Evolutionary conservation across 2,797 vertebrate genomes (phyloP).

Genomic region (Novumbra hubbsi): DNA sequence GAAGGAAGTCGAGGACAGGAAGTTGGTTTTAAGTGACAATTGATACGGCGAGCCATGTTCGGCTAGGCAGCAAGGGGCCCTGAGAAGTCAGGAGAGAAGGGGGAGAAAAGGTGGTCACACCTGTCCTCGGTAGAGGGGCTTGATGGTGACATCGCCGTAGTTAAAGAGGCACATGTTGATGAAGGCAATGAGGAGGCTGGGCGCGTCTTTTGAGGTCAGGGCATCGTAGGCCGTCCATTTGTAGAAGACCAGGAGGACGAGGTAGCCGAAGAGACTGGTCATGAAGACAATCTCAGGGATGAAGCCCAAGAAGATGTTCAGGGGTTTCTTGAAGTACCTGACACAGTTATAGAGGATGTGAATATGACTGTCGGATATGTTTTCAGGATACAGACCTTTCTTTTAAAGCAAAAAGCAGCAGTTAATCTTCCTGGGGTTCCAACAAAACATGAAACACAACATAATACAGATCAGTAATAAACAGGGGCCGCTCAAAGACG

Average conservation of each 20-base stretch:
- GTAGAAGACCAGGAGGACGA: conserved; percentile 92
- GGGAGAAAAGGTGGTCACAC: conserved; percentile 61
- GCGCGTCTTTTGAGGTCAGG: conserved; percentile 84
- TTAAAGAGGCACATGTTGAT: conserved; percentile 99
- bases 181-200: conserved; percentile 95
- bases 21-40: neutral
- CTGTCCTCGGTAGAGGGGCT: conserved; percentile 93
- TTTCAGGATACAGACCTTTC: neutral
- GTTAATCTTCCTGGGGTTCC: too few relatives aligned
- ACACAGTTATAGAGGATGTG: neutral
- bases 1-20: neutral
- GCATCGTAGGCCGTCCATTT: conserved; percentile 95
- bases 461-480: too few relatives aligned
- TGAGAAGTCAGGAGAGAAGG: conserved; percentile 8
- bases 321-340: conserved; percentile 96
- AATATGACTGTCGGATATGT: neutral
- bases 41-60: neutral
- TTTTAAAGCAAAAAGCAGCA: neutral
- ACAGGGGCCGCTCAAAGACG: too few relatives aligned
- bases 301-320: conserved; percentile 96
- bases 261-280: conserved; percentile 90
- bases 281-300: conserved; percentile 98
- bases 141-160: conserved; percentile 81
- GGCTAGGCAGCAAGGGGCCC: neutral
- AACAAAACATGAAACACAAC: too few relatives aligned